Evolutionary conservation across 2,797 vertebrate species (phyloP).

Genomic region (Loris lydekkerianus): DNA sequence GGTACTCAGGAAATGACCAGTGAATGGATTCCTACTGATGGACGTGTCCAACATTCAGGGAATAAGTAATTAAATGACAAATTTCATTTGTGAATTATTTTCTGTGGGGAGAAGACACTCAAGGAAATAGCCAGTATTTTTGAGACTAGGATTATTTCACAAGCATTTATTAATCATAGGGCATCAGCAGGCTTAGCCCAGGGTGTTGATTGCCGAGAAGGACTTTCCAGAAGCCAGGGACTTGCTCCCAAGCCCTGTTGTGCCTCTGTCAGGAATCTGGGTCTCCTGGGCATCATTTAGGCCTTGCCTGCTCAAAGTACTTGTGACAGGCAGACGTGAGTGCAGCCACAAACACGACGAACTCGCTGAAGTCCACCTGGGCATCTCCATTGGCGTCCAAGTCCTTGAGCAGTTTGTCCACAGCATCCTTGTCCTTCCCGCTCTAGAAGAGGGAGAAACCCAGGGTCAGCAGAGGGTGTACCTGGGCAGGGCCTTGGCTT

Average conservation of each 20-base stretch:
- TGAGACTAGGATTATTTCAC: not conserved
- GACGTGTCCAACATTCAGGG: not conserved
- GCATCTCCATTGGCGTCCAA: slow-evolving; percentile 88
- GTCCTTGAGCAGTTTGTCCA: slow-evolving; percentile 86
- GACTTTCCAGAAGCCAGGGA: not conserved
- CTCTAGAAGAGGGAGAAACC: slow-evolving; percentile 73
- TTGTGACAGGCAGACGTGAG: slow-evolving; percentile 86
- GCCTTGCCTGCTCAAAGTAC: slow-evolving; percentile 64
- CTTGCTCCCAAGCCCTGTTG: rapidly evolving
- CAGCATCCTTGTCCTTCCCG: slow-evolving; percentile 79
- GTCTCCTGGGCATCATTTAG: slow-evolving; percentile 5
- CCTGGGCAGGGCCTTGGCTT: not conserved
- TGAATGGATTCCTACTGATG: no score
- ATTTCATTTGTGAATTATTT: not conserved
- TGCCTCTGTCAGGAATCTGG: rapidly evolving
- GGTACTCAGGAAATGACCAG: not conserved
- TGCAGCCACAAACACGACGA: slow-evolving; percentile 85
- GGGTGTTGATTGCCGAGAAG: no score
- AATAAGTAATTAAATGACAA: not conserved
- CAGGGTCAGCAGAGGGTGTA: not conserved
- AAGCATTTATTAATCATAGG: slow-evolving; percentile 22
- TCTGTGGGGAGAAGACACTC: not conserved
- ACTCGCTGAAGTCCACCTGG: slow-evolving; percentile 91
- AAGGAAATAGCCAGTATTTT: not conserved
- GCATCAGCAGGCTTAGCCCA: not conserved